A percentile compares a stretch with the other conserved stretches of the same genome.
These are phyloP conservation scores for Drosophila mettleri DNA, from an alignment of 2,888 invertebrate species.

Conservation along the genomic window DNA sequence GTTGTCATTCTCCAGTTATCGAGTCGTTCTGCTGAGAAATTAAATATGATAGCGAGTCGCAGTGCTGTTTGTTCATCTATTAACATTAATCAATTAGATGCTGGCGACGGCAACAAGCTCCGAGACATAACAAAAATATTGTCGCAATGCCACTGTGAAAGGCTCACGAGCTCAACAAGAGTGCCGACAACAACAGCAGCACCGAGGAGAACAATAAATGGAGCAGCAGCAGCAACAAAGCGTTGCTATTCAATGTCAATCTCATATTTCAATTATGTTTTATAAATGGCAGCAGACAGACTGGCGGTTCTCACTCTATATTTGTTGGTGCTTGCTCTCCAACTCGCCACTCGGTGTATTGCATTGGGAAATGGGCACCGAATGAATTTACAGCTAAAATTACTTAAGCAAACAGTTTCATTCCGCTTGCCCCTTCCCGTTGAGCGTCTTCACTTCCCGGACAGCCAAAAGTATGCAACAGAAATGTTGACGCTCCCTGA, in stretches of 20 bases:
- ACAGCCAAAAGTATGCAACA: conserved; percentile 33
- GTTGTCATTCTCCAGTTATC: conserved; percentile 15
- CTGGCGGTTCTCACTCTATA: conserved; percentile 34
- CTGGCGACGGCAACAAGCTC: conserved; percentile 32
- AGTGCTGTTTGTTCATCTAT: conserved; percentile 42
- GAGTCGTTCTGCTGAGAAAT: conserved; percentile 35
- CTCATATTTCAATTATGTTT: conserved; percentile 80
- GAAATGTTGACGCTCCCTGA: conserved; percentile 1
- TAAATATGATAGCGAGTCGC: conserved; percentile 41
- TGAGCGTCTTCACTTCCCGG: neutral
- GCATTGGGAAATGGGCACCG: neutral
- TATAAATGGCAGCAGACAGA: conserved; percentile 73
- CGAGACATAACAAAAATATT: conserved; percentile 39
- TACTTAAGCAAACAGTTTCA: neutral
- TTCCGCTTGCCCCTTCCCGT: neutral
- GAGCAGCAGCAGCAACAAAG: conserved; percentile 32
- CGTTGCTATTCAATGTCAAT: conserved; percentile 74
- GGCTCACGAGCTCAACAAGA: conserved; percentile 43
- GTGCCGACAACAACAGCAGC: conserved; percentile 38
- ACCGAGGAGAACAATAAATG: conserved; percentile 24
- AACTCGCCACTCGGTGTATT: neutral
- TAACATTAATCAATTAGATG: conserved; percentile 77
- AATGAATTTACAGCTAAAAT: neutral
- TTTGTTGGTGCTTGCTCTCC: conserved; percentile 13
- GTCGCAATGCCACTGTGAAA: conserved; percentile 39